phyloP scores from a whole-genome alignment of 2,797 vertebrate genomes.

The Hyperoplus immaculatus region DNA sequence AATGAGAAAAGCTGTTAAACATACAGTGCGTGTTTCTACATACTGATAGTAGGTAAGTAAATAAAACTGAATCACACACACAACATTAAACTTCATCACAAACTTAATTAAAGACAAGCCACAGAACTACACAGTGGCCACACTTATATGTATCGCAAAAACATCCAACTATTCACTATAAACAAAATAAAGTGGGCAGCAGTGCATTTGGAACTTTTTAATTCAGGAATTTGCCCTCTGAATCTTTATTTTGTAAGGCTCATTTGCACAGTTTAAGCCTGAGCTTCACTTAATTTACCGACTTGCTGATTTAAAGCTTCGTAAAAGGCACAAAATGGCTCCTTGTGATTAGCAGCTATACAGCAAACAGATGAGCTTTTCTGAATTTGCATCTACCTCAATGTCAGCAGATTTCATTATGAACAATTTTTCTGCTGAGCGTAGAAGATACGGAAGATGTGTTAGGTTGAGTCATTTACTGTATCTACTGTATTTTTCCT shows the following conservation, averaged over 20 bases:
- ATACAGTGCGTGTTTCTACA: background rate
- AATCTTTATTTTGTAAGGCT: constrained; percentile 20
- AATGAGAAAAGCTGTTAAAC: constrained; percentile 28
- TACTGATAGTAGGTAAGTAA: background rate
- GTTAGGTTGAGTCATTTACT: background rate
- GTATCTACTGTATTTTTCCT: background rate
- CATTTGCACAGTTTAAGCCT: constrained; percentile 27
- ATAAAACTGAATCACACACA: background rate
- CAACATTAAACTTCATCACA: constrained; percentile 12
- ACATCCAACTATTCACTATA: background rate
- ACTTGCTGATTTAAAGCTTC: constrained; percentile 49
- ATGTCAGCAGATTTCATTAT: constrained; percentile 49
- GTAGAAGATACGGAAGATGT: background rate
- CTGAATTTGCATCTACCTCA: constrained; percentile 35
- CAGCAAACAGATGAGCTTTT: constrained; percentile 41
- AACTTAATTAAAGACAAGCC: constrained; percentile 8
- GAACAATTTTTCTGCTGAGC: constrained; percentile 15
- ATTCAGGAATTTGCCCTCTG: constrained; percentile 1
- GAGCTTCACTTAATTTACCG: constrained; percentile 33
- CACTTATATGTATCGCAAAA: background rate
- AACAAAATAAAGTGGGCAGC: background rate
- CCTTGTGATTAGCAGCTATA: constrained; percentile 34
- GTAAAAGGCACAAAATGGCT: constrained; percentile 34
- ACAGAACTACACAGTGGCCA: constrained; percentile 1
- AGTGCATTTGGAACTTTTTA: background rate